Evolutionary conservation across 1,140 invertebrate species (phyloP), one percentile per base, ranked within the genome.

Genomic region (Nilaparvata lugens): DNA sequence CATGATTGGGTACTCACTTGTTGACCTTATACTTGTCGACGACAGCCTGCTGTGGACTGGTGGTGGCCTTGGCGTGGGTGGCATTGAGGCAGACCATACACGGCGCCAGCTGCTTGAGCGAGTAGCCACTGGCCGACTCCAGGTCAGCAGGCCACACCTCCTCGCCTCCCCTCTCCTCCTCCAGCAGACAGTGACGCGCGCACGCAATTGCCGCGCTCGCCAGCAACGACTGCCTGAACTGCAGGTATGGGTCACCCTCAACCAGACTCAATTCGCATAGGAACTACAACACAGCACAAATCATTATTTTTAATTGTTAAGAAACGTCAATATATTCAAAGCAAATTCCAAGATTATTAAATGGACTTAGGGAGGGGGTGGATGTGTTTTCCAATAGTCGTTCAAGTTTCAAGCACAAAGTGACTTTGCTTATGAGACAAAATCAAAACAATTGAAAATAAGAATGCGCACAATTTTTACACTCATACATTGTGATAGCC

Each of bases 231-330:
- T 93, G 91, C 58, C 86, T 73, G 74, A 81, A 93, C 62, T 85
- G 80, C 52, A 95, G 76, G 72, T 87, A 97, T 0, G 87, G 85
- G 64, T 95, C 91, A 9, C 84, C 86, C 70, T 96, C 91, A 63
- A 97, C 72, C 60, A 97, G 75, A 2, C 90, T 85, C 63, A 96
- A 70, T 75, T 97, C 93, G 57, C 85, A 83, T 48, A 96, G 78
- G 70, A 89, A 96, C 90, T 95, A 72, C n/a, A n/a, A n/a, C n/a
- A n/a, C n/a, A n/a, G n/a, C n/a, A n/a, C n/a, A n/a, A n/a, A n/a
- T n/a, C n/a, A n/a, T n/a, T n/a, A n/a, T n/a, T n/a, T n/a, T n/a
- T n/a, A n/a, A n/a, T n/a, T n/a, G n/a, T n/a, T n/a, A n/a, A n/a
- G n/a, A n/a, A n/a, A n/a, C n/a, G n/a, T n/a, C n/a, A n/a, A n/a